Evolutionary conservation across 2,797 vertebrate genomes (phyloP).

Genomic region (Phoebastria nigripes): DNA sequence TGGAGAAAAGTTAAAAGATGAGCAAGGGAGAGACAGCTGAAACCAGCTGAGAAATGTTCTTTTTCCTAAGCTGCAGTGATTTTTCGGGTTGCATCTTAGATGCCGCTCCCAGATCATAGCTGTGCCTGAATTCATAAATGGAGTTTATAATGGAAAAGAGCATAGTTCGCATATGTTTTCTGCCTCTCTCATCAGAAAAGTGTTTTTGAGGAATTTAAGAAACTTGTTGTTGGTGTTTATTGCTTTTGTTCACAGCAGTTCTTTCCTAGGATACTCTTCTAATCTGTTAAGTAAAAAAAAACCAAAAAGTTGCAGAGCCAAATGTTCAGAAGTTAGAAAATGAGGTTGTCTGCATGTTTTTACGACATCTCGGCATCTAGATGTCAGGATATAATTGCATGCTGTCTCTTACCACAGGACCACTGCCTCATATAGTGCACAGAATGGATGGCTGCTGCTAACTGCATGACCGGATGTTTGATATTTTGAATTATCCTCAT

Average conservation of each 20-base stretch:
- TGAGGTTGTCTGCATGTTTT: constrained; percentile 28
- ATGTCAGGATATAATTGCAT: not conserved
- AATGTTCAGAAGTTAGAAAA: constrained; percentile 7
- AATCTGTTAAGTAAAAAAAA: not conserved
- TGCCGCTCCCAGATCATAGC: not conserved
- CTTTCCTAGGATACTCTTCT: not conserved
- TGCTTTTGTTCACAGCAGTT: not conserved
- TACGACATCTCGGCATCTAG: not conserved
- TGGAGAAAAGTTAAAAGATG: not conserved
- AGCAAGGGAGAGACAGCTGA: not conserved
- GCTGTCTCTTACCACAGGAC: constrained; percentile 27
- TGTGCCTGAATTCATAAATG: not conserved
- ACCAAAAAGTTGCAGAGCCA: not conserved
- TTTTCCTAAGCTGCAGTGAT: not conserved
- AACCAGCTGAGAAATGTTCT: not conserved
- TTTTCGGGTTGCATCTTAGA: not conserved
- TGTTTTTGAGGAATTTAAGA: not conserved
- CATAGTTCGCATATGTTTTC: not conserved
- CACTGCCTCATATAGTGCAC: constrained; percentile 11
- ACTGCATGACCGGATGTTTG: constrained; percentile 15
- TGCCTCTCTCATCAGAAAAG: not conserved
- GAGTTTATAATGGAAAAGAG: not conserved
- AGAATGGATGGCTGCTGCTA: constrained; percentile 31
- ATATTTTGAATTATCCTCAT: constrained; percentile 46
- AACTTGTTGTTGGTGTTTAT: not conserved